Evolutionary conservation across 2,797 vertebrate species (phyloP), one percentile per base, ranked within the genome.

Genomic region (Spheniscus humboldti): DNA sequence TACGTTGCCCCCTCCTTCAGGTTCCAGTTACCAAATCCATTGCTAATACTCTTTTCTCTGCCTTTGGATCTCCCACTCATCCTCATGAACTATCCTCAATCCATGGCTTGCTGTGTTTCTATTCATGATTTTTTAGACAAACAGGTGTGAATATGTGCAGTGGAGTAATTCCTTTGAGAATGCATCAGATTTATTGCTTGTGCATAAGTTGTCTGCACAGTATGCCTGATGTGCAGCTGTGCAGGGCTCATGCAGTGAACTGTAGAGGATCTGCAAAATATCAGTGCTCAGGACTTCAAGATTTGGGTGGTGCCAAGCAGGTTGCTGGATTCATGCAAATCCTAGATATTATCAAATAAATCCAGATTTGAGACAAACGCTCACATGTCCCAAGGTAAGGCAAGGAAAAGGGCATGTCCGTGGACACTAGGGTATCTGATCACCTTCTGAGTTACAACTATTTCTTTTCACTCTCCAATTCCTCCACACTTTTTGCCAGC

Each of bases 381-480:
- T 63, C 5, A 2, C 7, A 1, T 3, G 6, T 28, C 8, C 24
- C 25, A 39, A 7, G 10, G 18, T 27, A 31, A 56, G 33, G 20
- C 28, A 71, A 80, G 15, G n/a, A 23, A 64, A 73, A 79, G 13
- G 3, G 48, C 10, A 33, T 57, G 23, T 20, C 25, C 31, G 4
- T 25, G 41, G 25, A 33, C 52, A 18, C 0, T 1, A 24, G 16
- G 33, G 2, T 39, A 39, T 9, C 5, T 13, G 73, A 10, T 50
- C 39, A 41, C 18, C 30, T 62, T 37, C 60, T 50, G 39, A 68
- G 8, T 52, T 60, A 33, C 7, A 25, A 12, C 7, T 43, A 3
- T 41, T 60, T 68, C 12, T 86, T 71, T 64, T 56, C 18, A 47
- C 9, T 33, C 20, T 67, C 18, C 22, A 55, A 2, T 13, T 78